phyloP scores from a whole-genome alignment of 2,113 vertebrate genomes.

The Hylia prasina region DNA sequence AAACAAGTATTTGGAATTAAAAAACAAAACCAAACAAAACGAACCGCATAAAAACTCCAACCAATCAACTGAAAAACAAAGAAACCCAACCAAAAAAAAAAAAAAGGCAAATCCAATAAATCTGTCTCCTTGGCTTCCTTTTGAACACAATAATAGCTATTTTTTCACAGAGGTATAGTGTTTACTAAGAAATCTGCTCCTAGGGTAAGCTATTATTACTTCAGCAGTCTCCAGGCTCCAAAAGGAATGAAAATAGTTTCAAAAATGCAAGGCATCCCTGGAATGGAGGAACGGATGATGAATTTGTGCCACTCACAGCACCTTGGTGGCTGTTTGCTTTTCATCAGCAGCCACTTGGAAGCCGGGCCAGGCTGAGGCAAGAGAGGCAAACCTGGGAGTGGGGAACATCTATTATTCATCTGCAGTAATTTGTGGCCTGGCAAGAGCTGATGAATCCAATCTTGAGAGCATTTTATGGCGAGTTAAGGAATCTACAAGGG shows the following conservation, averaged over 20 bases:
- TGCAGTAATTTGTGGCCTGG: background rate
- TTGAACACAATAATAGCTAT: background rate
- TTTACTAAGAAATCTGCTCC: slow-evolving; percentile 38
- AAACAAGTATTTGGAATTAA: background rate
- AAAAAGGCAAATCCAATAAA: background rate
- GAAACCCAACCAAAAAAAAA: background rate
- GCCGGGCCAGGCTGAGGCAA: background rate
- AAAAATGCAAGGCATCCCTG: background rate
- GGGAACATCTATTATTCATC: background rate
- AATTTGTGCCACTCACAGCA: background rate
- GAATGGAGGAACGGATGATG: background rate
- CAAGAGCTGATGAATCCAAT: background rate
- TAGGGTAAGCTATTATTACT: slow-evolving; percentile 41
- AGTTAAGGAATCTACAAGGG: background rate
- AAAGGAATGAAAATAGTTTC: slow-evolving; percentile 23
- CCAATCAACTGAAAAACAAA: background rate
- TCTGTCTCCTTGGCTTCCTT: background rate
- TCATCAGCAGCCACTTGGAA: background rate
- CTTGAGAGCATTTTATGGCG: background rate
- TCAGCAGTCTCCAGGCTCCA: slow-evolving; percentile 10
- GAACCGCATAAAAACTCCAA: too few species aligned
- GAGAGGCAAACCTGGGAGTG: background rate
- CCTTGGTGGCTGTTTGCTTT: background rate
- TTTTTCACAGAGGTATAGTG: background rate
- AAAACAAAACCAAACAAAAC: too few species aligned